A percentile compares a stretch with the other conserved stretches of the same genome.
These are phyloP conservation scores for Glaucopsyche alexis DNA, from an alignment of 2,888 invertebrate genomes.

Conservation along the genomic window DNA sequence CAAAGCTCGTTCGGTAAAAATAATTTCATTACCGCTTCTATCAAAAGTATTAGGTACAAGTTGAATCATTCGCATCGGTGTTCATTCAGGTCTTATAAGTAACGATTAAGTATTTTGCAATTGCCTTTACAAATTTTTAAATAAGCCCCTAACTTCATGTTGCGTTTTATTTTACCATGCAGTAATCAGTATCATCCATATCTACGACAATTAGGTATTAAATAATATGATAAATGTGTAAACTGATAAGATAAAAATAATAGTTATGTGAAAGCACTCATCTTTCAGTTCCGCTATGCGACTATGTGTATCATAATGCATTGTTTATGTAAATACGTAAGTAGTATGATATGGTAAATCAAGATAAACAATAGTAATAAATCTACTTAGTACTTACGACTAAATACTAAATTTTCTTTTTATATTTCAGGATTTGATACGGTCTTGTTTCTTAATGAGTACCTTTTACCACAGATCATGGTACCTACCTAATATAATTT, in stretches of 20 bases:
- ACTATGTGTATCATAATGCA: background rate
- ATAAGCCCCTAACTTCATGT: background rate
- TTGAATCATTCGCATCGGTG: too few relatives aligned
- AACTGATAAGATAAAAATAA: background rate
- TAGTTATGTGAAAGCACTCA: background rate
- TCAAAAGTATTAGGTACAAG: background rate
- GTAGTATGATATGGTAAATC: background rate
- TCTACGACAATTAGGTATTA: background rate
- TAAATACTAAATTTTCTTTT: background rate
- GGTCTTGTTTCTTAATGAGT: background rate
- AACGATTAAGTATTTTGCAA: too few relatives aligned
- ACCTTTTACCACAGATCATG: background rate
- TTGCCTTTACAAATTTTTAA: background rate
- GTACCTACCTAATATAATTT: background rate
- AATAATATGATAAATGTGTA: background rate
- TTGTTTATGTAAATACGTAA: background rate
- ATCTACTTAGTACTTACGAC: background rate
- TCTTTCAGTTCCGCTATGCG: background rate
- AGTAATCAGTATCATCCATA: background rate
- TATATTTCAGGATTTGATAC: background rate
- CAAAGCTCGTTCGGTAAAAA: background rate
- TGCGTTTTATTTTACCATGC: background rate
- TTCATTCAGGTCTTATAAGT: too few relatives aligned
- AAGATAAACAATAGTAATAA: background rate
- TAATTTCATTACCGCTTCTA: background rate